Evolutionary conservation across 2,797 vertebrate species (phyloP), one percentile per base, ranked within the genome.

Genomic region (Danio albolineatus): DNA sequence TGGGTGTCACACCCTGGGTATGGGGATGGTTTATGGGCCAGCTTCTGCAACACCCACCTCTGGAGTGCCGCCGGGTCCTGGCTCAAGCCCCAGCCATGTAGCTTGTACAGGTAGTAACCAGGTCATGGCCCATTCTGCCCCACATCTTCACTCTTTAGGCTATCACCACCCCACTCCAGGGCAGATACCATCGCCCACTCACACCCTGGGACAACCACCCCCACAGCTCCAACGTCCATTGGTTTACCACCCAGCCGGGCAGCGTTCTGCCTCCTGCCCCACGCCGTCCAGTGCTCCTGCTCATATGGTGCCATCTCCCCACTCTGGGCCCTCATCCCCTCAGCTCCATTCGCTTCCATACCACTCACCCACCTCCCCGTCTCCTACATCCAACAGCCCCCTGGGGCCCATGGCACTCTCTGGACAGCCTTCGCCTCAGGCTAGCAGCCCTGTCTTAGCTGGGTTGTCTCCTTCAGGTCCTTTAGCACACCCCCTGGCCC

Each of bases 301-400:
- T 84, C 88, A 93, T 54, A 91, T 98, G 94, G 90, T 95, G 86
- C 92, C 92, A 77, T 96, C 96, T 21, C 94, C 97, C 0, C 94
- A 96, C 74, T 98, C 97, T 0, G 96, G 95, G 84, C 96, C 97
- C 62, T 95, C 97, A 16, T 98, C 97, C 64, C 95, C 97, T 83
- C 97, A 98, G 88, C 91, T 98, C 10, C 96, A 97, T 28, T 91
- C 96, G 49, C 82, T 98, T 87, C 95, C 96, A 89, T 98, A 97
- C 86, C 96, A 97, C 8, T 96, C 96, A 81, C 94, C 97, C 86
- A 96, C 96, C 10, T 94, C 94, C 7, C 94, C 95, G 43, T 97
- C 97, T 0, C 94, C 96, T 59, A 89, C 91, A 6, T 78, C 95
- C 66, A 90, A 92, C 82, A 95, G 93, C 78, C 93, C 94, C 64